Percentiles rank a stretch among this genome's conserved stretches.
These are phyloP conservation scores for Nemurella pictetii DNA, from an alignment of 2,888 invertebrate species.

Conservation along the genomic window DNA sequence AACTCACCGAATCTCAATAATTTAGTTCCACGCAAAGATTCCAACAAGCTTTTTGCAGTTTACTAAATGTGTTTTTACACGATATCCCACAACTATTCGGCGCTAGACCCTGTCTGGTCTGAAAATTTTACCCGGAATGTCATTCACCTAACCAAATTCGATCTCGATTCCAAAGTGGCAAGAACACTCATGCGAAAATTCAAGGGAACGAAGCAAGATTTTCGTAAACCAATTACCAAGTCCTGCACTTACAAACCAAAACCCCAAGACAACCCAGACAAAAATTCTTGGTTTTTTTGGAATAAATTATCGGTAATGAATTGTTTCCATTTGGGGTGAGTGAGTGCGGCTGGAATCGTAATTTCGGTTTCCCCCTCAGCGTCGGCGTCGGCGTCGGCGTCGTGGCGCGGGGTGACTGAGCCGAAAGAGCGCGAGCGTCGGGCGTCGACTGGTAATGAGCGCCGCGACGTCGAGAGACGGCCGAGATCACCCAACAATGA, in stretches of 20 bases:
- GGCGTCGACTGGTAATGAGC: constrained; percentile 8
- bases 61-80: background rate
- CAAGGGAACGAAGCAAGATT: no score
- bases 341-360: background rate
- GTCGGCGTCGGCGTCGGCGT: no score
- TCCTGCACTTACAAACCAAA: no score
- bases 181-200: no score
- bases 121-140: no score
- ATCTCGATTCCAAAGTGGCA: no score
- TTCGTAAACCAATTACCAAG: no score
- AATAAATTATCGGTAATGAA: background rate
- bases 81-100: background rate
- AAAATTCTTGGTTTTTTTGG: background rate
- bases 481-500: constrained; percentile 30
- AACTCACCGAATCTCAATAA: background rate
- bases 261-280: background rate
- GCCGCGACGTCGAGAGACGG: background rate
- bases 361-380: background rate
- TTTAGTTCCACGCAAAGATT: background rate
- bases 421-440: background rate
- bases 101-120: background rate
- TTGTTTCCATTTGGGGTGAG: background rate
- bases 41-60: background rate
- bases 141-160: background rate
- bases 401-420: background rate